A percentile compares a stretch with the other conserved stretches of the same genome.
Conservation (phyloP, 2,797 vertebrate genomes). For the Macropodus opercularis region DNA sequence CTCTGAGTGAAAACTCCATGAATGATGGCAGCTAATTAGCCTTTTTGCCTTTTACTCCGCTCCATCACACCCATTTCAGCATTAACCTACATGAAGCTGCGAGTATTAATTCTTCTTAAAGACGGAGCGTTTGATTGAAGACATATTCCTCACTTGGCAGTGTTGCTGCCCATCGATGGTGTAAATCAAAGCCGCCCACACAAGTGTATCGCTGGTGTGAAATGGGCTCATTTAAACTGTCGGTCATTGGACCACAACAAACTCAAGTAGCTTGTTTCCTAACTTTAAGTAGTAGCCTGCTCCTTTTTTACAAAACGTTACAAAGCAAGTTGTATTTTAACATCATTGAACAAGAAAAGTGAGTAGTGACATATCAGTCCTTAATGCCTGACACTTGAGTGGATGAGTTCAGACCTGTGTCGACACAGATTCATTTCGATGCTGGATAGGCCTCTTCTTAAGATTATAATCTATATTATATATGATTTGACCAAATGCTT, state of each 20-base stretch:
- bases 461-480: constrained; percentile 15
- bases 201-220: constrained; percentile 13
- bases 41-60: constrained; percentile 14
- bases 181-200: constrained; percentile 43
- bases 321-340: background rate
- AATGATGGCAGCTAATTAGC: constrained; percentile 61
- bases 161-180: constrained; percentile 6
- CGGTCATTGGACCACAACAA: constrained; percentile 21
- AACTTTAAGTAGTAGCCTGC: constrained; percentile 9
- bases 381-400: background rate
- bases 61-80: constrained; percentile 1
- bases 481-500: constrained; percentile 20
- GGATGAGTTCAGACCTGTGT: constrained; percentile 6
- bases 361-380: background rate
- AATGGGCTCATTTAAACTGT: constrained; percentile 32
- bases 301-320: constrained; percentile 7
- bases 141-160: constrained; percentile 21
- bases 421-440: constrained; percentile 6
- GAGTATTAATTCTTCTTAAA: constrained; percentile 29
- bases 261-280: constrained; percentile 10
- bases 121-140: constrained; percentile 33
- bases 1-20: constrained; percentile 40
- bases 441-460: constrained; percentile 18
- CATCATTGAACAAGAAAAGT: background rate
- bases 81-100: constrained; percentile 15